Percentiles rank a stretch among this genome's conserved stretches.
phyloP scores from a whole-genome alignment of 1,140 invertebrate genomes.

The Diabrotica undecimpunctata region DNA sequence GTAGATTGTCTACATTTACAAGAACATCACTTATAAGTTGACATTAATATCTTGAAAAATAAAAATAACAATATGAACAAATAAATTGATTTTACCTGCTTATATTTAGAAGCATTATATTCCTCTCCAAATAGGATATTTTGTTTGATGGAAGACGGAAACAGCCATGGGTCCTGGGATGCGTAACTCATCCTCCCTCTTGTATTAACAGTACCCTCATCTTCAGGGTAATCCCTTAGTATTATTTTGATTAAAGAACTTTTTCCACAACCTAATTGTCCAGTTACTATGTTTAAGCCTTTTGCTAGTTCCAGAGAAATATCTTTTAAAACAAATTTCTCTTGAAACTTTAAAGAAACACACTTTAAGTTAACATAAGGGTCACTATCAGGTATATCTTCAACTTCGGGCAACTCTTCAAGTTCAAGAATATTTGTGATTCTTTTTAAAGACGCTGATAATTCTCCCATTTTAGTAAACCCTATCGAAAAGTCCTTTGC shows the following conservation, averaged over 20 bases:
- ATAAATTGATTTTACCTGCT: not conserved
- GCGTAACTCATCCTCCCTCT: slow-evolving; percentile 72
- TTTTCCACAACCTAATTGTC: slow-evolving; percentile 79
- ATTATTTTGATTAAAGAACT: slow-evolving; percentile 68
- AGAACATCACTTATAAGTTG: too few species aligned
- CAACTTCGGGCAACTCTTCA: slow-evolving; percentile 25
- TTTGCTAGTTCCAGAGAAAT: slow-evolving; percentile 31
- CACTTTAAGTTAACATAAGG: slow-evolving; percentile 24
- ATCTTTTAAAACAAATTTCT: slow-evolving; percentile 51
- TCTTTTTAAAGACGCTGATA: slow-evolving; percentile 28
- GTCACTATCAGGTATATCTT: slow-evolving; percentile 4
- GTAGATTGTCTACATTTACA: too few species aligned
- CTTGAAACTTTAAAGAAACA: slow-evolving; percentile 33
- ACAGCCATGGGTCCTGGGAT: slow-evolving; percentile 77
- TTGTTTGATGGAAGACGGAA: slow-evolving; percentile 57
- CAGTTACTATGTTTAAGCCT: slow-evolving; percentile 68
- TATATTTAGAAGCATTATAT: slow-evolving; percentile 24
- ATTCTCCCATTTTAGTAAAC: slow-evolving; percentile 57
- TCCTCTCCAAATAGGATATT: slow-evolving; percentile 63
- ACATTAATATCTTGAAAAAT: not conserved
- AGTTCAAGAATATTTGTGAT: slow-evolving; percentile 29
- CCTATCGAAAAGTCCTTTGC: slow-evolving; percentile 21
- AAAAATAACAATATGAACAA: not conserved
- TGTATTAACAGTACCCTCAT: slow-evolving; percentile 49
- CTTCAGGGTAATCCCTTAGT: slow-evolving; percentile 65